Base-by-base conservation (phyloP, 2,113 vertebrate species). In the Scytalopus superciliaris region DNA sequence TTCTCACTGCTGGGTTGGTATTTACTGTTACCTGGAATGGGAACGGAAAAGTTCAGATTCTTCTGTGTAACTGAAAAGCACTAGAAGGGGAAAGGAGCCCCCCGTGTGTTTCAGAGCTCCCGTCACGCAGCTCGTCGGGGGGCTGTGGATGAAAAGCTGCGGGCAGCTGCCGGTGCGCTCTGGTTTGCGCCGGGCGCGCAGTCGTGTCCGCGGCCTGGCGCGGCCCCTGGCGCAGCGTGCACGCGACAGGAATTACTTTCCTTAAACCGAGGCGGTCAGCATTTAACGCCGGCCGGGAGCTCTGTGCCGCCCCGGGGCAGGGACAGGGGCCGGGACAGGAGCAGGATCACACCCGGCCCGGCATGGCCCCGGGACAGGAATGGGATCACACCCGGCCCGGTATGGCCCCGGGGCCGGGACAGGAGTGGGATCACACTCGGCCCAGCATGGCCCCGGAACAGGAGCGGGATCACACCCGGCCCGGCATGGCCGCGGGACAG, bases 61-160 rank as follows among this genome's bases (percentile, higher is more conserved):
- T 75, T 22, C 35, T 10, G 6, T 8, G 16, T 52, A 16, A 10
- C 60, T 4, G 39, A 24, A 33, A 45, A 63, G 62, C 21, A 12
- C 9, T 7, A 12, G 24, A 44, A 67, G 18, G 24, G 28, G 10
- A 12, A 28, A 35, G 12, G 12, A 9, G 9, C 0, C 2, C 3
- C 40, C n/a, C 12, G 33, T 1, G 59, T 16, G 64, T 27, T 37
- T 19, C 50, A 8, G 44, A 55, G 55, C 55, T 40, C 7, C 7
- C 28, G 27, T 45, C 7, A 7, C 2, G 3, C 3, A 2, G 16
- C 19, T 52, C 18, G 3, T 25, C 17, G 1, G 30, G 7, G 64
- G 23, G 3, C 21, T 3, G 30, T 3, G 10, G 53, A 3, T 17
- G 9, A 24, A 10, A 40, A 30, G 37, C 15, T 5, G 27, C 1